Base-by-base conservation (phyloP, 2,797 vertebrate genomes). In the Pygocentrus nattereri region DNA sequence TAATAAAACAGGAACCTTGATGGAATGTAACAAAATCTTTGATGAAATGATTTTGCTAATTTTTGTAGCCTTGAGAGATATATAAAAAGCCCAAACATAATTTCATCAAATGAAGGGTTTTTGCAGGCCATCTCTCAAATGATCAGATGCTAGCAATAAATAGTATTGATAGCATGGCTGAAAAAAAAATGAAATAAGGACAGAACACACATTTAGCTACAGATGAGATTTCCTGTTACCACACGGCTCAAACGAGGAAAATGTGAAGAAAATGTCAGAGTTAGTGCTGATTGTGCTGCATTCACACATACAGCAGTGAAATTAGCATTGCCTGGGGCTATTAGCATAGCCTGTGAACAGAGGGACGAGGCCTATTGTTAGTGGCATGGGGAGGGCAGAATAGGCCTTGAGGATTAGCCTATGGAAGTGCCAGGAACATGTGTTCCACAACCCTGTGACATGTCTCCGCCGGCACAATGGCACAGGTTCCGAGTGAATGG, bases 241-340 rank as follows among this genome's bases (percentile, higher is more conserved):
- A 34, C 27, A 25, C 80, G 65, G 65, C 65, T 38, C 34, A 52
- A 76, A 78, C 75, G 58, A 65, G 58, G 31, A 72, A 64, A 78
- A 72, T 30, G n/a, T 77, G 61, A 81, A 71, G 75, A 70, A 49
- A 56, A 44, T 44, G 69, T 23, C 77, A 84, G 81, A 73, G 80
- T 89, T 83, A 86, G 80, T 64, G 78, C 59, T 76, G 88, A 79
- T 90, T 90, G 88, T 89, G 79, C 47, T 44, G 23, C 12, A 74
- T 13, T 91, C 89, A 88, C 81, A 90, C 82, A 88, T 90, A 23
- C 81, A 83, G 81, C 76, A 12, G 71, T 71, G 78, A 88, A 85
- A 90, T 87, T 88, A 90, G 90, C 88, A 84, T 85, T 76, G 88
- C 83, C 87, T 31, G 44, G 41, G 74, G 79, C 59, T 64, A 87